A percentile compares a stretch with the other conserved stretches of the same genome.
These are phyloP conservation scores for Eristalis tenax DNA, from an alignment of 2,888 invertebrate species.

Conservation along the genomic window DNA sequence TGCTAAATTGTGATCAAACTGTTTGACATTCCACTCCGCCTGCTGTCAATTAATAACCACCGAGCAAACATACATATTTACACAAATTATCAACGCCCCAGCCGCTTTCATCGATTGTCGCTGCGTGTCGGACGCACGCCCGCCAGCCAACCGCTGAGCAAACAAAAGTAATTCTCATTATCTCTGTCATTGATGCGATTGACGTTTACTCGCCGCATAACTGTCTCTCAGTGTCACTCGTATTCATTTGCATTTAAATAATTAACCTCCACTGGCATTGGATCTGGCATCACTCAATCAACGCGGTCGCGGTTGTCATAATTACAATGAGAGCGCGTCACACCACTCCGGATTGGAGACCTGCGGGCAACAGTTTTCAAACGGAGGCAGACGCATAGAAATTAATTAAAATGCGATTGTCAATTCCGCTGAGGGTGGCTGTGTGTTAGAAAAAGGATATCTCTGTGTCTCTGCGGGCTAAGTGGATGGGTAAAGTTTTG, in stretches of 20 bases:
- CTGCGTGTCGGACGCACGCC: not conserved
- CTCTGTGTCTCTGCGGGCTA: constrained; percentile 43
- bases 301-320: constrained; percentile 30
- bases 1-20: constrained; percentile 45
- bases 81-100: constrained; percentile 21
- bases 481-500: constrained; percentile 59
- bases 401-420: constrained; percentile 68
- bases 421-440: constrained; percentile 28
- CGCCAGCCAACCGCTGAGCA: constrained; percentile 31
- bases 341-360: not conserved
- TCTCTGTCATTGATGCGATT: constrained; percentile 49
- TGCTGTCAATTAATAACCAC: constrained; percentile 48
- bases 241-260: constrained; percentile 59
- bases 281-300: constrained; percentile 17
- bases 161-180: constrained; percentile 60
- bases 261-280: constrained; percentile 32
- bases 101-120: not conserved
- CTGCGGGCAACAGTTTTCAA: constrained; percentile 34
- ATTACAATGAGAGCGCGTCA: constrained; percentile 15
- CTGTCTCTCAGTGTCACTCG: constrained; percentile 36
- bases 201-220: constrained; percentile 50
- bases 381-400: constrained; percentile 19
- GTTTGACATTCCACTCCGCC: constrained; percentile 29
- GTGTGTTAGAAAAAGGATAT: constrained; percentile 47
- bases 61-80: constrained; percentile 48